phyloP scores from a whole-genome alignment of 2,888 invertebrate species.

The Hoplodrina ambigua region DNA sequence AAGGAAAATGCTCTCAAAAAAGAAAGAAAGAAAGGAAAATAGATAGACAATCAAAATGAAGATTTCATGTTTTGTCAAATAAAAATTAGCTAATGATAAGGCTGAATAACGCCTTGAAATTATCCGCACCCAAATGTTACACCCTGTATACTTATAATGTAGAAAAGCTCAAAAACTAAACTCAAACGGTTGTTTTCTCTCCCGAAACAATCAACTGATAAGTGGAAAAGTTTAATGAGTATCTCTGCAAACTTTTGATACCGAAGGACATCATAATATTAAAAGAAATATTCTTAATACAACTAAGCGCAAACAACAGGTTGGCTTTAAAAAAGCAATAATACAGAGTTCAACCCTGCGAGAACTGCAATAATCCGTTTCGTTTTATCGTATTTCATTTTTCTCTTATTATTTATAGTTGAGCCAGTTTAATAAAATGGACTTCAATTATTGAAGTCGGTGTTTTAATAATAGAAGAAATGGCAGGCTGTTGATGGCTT shows the following conservation, averaged over 20 bases:
- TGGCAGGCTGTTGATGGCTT: neutral
- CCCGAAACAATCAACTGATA: constrained; percentile 32
- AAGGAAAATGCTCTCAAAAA: too few species aligned
- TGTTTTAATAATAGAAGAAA: neutral
- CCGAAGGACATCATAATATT: constrained; percentile 26
- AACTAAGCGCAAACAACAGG: constrained; percentile 49
- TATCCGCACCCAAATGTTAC: neutral
- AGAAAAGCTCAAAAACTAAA: neutral
- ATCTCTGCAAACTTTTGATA: constrained; percentile 20
- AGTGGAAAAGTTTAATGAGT: constrained; percentile 32
- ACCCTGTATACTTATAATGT: neutral
- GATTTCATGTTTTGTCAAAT: neutral
- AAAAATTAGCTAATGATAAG: too few species aligned
- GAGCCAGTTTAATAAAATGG: constrained; percentile 28
- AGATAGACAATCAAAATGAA: too few species aligned
- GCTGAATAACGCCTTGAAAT: too few species aligned
- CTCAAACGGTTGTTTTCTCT: constrained; percentile 10
- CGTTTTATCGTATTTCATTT: constrained; percentile 21
- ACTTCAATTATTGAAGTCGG: constrained; percentile 10
- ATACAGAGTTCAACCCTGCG: constrained; percentile 19
- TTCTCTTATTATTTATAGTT: constrained; percentile 21
- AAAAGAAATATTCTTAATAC: constrained; percentile 51
- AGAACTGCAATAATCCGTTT: constrained; percentile 38
- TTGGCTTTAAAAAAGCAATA: constrained; percentile 42
- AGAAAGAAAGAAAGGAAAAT: too few species aligned